Evolutionary conservation across 2,888 invertebrate species (phyloP).

Genomic region (Pocota personata): DNA sequence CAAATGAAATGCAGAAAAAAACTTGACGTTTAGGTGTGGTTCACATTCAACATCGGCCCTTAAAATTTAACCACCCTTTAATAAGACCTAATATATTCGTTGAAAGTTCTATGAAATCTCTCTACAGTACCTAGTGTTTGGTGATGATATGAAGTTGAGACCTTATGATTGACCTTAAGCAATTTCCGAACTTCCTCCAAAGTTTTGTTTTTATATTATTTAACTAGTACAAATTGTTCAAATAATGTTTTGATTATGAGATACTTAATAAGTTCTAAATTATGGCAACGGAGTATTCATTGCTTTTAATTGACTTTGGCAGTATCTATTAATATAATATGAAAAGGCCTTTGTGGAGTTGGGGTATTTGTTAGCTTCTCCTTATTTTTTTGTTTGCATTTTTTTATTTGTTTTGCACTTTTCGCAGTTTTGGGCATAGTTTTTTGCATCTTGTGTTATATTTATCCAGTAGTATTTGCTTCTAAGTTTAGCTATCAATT

Average conservation of each 20-base stretch:
- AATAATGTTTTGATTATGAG: too few species aligned
- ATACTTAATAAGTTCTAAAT: constrained; percentile 22
- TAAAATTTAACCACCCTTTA: too few species aligned
- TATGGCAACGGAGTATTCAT: constrained; percentile 14
- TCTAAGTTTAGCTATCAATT: too few species aligned
- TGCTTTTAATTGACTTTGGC: background rate
- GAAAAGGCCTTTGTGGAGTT: constrained; percentile 28
- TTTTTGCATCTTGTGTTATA: too few species aligned
- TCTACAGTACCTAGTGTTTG: constrained; percentile 42
- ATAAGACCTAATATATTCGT: constrained; percentile 59
- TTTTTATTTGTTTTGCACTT: too few species aligned
- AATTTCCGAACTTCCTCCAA: constrained; percentile 12
- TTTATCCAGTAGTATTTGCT: too few species aligned
- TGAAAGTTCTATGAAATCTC: constrained; percentile 51
- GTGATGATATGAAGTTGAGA: constrained; percentile 21
- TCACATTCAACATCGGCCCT: too few species aligned
- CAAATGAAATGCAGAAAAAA: too few species aligned
- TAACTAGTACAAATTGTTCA: too few species aligned
- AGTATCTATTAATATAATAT: constrained; percentile 44
- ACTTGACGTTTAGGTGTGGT: too few species aligned
- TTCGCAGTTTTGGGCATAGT: too few species aligned
- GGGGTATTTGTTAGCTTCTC: background rate
- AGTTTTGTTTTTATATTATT: constrained; percentile 36
- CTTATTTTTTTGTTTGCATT: background rate
- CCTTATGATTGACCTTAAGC: constrained; percentile 1